Percentiles rank a stretch among this genome's conserved stretches.
phyloP scores from a whole-genome alignment of 2,888 invertebrate genomes.

The Torymus texanus region DNA sequence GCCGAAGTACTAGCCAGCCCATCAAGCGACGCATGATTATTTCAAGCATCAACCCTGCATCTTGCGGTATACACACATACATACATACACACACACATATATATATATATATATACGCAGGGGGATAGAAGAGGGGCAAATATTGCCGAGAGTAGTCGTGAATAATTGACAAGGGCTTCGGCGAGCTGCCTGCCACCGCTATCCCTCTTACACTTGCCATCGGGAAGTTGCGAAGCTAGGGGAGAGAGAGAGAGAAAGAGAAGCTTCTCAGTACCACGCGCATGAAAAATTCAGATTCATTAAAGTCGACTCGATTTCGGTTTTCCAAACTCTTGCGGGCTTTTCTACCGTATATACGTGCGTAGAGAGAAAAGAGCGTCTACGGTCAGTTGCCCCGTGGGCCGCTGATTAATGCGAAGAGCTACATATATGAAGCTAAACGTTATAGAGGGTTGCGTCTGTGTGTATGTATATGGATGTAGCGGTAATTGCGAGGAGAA shows the following conservation, averaged over 20 bases:
- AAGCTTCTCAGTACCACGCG: not conserved
- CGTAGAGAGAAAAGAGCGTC: too few relatives aligned
- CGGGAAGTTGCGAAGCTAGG: conserved; percentile 20
- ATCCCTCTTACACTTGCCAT: not conserved
- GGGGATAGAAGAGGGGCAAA: conserved; percentile 4
- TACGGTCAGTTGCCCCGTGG: not conserved
- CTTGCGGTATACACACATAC: not conserved
- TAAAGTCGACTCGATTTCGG: conserved; percentile 48
- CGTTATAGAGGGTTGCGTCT: not conserved
- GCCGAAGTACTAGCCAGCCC: too few relatives aligned
- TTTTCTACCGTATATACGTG: not conserved
- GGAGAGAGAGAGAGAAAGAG: too few relatives aligned
- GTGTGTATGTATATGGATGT: not conserved
- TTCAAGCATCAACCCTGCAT: not conserved
- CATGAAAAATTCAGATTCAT: conserved; percentile 53
- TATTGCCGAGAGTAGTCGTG: conserved; percentile 32
- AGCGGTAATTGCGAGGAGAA: not conserved
- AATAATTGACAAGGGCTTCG: conserved; percentile 47
- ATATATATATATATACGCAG: not conserved
- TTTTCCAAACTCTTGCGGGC: not conserved
- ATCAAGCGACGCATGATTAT: not conserved
- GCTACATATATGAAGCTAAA: conserved; percentile 18
- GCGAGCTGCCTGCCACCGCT: not conserved
- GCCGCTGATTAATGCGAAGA: conserved; percentile 33
- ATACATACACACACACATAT: too few relatives aligned